These are phyloP conservation scores for Calonectris borealis DNA, from an alignment of 2,113 vertebrate species.

Conservation along the genomic window DNA sequence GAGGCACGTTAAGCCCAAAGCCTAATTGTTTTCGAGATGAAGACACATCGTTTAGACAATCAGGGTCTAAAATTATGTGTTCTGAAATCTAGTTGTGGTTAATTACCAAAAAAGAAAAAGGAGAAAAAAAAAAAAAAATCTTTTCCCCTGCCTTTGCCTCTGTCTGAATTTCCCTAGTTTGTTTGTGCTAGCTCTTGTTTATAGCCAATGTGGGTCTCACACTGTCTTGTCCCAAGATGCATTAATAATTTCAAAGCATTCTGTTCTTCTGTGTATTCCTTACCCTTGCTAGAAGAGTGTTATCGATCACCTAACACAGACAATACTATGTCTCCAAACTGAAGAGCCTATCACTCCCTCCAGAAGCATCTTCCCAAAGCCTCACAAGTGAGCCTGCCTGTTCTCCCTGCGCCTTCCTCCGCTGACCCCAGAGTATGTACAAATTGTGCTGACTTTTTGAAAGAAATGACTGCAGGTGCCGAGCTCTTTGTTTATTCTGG, in stretches of 20 bases:
- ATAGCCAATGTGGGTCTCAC: neutral
- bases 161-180: slow-evolving; percentile 18
- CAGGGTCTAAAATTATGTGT: neutral
- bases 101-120: neutral
- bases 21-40: neutral
- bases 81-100: neutral
- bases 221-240: neutral
- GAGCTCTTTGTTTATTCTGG: slow-evolving; percentile 53
- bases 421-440: neutral
- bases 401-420: neutral
- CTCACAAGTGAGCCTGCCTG: neutral
- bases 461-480: slow-evolving; percentile 60
- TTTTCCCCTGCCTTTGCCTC: neutral
- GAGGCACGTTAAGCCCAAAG: slow-evolving; percentile 1
- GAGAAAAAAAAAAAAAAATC: neutral
- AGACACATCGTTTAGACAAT: neutral
- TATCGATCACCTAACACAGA: neutral
- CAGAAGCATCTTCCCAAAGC: neutral
- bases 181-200: slow-evolving; percentile 30
- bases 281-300: neutral
- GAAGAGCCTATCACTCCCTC: neutral
- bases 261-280: neutral
- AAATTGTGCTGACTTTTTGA: slow-evolving; percentile 49
- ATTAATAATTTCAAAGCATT: slow-evolving; percentile 48
- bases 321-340: neutral